A percentile compares a stretch with the other conserved stretches of the same genome.
phyloP scores from a whole-genome alignment of 2,888 invertebrate genomes.

The Tipula unca region DNA sequence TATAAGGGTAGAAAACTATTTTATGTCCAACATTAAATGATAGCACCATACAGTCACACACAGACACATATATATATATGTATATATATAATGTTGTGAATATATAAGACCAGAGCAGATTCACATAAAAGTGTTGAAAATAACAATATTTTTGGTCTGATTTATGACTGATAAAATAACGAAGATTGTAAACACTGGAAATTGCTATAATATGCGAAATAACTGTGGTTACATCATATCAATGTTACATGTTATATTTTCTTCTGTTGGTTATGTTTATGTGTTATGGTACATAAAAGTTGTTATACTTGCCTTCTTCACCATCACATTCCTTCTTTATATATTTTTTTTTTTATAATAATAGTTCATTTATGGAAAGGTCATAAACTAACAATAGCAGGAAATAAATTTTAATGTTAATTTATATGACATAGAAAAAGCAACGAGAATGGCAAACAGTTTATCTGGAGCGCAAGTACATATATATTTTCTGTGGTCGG shows the following conservation, averaged over 20 bases:
- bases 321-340: neutral
- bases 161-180: neutral
- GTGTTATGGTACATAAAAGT: neutral
- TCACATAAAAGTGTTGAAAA: neutral
- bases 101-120: neutral
- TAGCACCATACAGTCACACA: neutral
- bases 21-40: neutral
- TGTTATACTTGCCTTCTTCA: neutral
- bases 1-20: neutral
- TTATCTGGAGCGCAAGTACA: neutral
- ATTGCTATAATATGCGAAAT: neutral
- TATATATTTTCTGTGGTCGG: neutral
- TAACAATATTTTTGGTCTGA: neutral
- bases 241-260: neutral
- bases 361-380: neutral
- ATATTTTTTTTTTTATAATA: neutral
- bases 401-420: slow-evolving; percentile 8
- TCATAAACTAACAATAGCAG: slow-evolving; percentile 1
- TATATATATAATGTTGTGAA: neutral
- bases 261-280: neutral
- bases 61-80: neutral
- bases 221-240: neutral
- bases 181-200: neutral
- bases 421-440: neutral
- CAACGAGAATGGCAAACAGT: neutral